A percentile compares a stretch with the other conserved stretches of the same genome.
These are phyloP conservation scores for Agonopterix subpropinquella DNA, from an alignment of 2,888 invertebrate species.

Conservation along the genomic window DNA sequence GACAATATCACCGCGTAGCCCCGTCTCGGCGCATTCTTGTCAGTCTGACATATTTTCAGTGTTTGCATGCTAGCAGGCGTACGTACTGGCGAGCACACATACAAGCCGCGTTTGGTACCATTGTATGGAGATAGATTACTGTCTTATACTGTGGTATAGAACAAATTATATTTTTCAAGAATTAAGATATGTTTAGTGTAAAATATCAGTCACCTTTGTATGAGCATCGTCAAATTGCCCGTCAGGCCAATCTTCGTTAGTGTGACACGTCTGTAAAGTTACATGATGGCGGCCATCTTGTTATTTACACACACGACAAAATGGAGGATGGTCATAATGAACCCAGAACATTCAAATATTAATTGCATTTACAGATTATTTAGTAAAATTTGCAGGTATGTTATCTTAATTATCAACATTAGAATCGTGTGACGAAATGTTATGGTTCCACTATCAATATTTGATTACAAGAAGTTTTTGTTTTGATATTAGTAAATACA, in stretches of 20 bases:
- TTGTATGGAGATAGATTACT: too few relatives aligned
- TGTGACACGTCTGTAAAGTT: slow-evolving; percentile 56
- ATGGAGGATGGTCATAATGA: neutral
- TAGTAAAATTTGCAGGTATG: too few relatives aligned
- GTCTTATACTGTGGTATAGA: too few relatives aligned
- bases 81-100: too few relatives aligned
- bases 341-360: neutral
- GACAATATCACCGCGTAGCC: too few relatives aligned
- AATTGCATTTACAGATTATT: too few relatives aligned
- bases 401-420: too few relatives aligned
- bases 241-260: slow-evolving; percentile 67
- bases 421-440: too few relatives aligned
- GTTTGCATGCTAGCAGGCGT: too few relatives aligned
- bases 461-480: neutral
- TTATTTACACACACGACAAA: slow-evolving; percentile 54
- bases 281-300: slow-evolving; percentile 53
- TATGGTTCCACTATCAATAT: neutral
- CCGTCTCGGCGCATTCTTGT: too few relatives aligned
- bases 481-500: neutral
- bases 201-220: slow-evolving; percentile 62
- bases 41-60: too few relatives aligned
- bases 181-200: slow-evolving; percentile 10
- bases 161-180: neutral
- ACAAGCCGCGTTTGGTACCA: too few relatives aligned
- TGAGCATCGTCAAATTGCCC: slow-evolving; percentile 65